These are phyloP conservation scores for Calliscelio sp. DNA, from an alignment of 2,888 invertebrate genomes.

Conservation along the genomic window DNA sequence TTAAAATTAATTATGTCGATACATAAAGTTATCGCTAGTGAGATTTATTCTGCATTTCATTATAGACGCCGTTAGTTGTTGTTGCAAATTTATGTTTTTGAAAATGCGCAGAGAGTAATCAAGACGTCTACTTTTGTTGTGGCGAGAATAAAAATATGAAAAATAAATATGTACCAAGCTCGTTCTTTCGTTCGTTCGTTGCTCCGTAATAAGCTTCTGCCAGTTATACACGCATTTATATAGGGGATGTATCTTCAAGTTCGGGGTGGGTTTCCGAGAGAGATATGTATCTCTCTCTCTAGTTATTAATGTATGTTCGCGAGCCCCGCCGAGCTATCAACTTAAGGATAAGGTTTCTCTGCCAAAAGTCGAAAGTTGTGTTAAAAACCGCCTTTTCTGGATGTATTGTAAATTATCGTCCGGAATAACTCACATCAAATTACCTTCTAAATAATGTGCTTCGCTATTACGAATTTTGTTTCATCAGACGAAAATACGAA, in stretches of 20 bases:
- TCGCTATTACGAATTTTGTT: background rate
- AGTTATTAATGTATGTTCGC: slow-evolving; percentile 85
- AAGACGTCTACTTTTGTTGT: slow-evolving; percentile 37
- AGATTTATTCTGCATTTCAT: background rate
- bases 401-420: slow-evolving; percentile 78
- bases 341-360: slow-evolving; percentile 75
- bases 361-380: slow-evolving; percentile 81
- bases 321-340: slow-evolving; percentile 74
- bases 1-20: slow-evolving; percentile 59
- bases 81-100: background rate
- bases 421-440: slow-evolving; percentile 34
- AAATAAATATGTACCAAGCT: slow-evolving; percentile 73
- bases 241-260: slow-evolving; percentile 80
- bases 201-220: slow-evolving; percentile 81
- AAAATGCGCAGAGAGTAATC: slow-evolving; percentile 15
- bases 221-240: slow-evolving; percentile 84
- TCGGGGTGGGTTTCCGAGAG: slow-evolving; percentile 77
- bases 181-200: slow-evolving; percentile 79
- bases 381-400: slow-evolving; percentile 78
- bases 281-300: slow-evolving; percentile 84
- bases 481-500: background rate
- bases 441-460: slow-evolving; percentile 9
- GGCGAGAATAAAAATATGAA: slow-evolving; percentile 66
- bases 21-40: slow-evolving; percentile 78
- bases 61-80: too few species aligned